Base-by-base conservation (phyloP, 1,140 invertebrate genomes). In the Drosophila kepulauana region DNA sequence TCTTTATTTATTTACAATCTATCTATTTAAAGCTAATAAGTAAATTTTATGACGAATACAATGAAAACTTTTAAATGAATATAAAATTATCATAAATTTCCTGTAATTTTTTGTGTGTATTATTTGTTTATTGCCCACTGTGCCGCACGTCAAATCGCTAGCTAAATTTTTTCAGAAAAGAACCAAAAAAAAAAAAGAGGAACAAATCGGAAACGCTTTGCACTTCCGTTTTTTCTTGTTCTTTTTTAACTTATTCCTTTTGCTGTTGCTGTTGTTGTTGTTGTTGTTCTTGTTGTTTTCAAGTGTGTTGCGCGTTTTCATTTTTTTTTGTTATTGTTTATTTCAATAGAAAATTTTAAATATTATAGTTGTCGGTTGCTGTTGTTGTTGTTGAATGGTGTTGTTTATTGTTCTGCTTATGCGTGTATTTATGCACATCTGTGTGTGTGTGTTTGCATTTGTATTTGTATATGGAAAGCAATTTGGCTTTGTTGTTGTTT, bases 291-390 rank as follows among this genome's bases (percentile, higher is more conserved):
- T 56, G 30, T 57, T 54, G 38, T 61, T 16, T 61, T 28, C 8
- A 61, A 43, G 28, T 11, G 38, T 25, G 51, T 28, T 10, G 38
- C 35, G 25, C 13, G 45, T 54, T 48, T 25, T 56, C 49, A 66
- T 33, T 71, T 75, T 45, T 48, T 49, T 63, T 56, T 25, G 66
- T 33, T 71, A 71, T 45, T 48, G 54, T 69, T 63, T 61, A 71
- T 78, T 88, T 84, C 77, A 73, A 87, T 70, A 74, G 76, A 81
- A 81, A 71, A 79, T 81, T 82, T 86, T 71, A 79, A 76, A 76
- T 79, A 77, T 87, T 86, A 62, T 79, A 79, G 63, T 86, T 82
- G 62, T 65, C 59, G 43, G 58, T 86, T 82, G 61, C 61, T 64
- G 28, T 35, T 48, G 20, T 43, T 13, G 11, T 13, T 43, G 41